phyloP scores from a whole-genome alignment of 2,113 vertebrate species.

The Himantopus leucocephalus region DNA sequence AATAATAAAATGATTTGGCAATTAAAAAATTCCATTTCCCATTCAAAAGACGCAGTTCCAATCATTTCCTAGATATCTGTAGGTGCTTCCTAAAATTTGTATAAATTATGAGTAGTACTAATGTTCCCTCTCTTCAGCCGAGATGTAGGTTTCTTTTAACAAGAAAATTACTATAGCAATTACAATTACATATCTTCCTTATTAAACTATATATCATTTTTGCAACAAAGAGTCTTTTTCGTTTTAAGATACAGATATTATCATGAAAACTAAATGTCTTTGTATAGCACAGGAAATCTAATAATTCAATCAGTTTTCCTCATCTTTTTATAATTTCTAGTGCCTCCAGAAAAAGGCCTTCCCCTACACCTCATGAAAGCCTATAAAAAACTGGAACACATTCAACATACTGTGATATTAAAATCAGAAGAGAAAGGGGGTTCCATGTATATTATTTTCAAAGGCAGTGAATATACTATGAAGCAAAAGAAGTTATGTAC shows the following conservation, averaged over 20 bases:
- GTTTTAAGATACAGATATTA: neutral
- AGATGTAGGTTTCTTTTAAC: constrained; percentile 41
- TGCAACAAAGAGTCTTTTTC: constrained; percentile 19
- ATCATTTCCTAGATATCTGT: constrained; percentile 14
- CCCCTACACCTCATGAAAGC: neutral
- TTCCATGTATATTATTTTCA: neutral
- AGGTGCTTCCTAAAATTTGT: constrained; percentile 40
- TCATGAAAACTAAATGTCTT: constrained; percentile 31
- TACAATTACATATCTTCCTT: constrained; percentile 54
- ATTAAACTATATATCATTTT: constrained; percentile 50
- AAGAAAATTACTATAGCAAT: constrained; percentile 49
- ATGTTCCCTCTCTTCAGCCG: constrained; percentile 18
- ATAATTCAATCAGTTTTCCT: constrained; percentile 24
- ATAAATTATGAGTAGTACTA: constrained; percentile 32
- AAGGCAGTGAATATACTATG: neutral
- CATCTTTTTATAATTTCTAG: constrained; percentile 27
- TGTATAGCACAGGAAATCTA: constrained; percentile 28
- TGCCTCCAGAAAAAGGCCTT: neutral
- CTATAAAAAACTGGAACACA: neutral
- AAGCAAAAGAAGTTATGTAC: neutral
- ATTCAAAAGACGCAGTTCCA: constrained; percentile 10
- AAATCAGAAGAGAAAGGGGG: neutral
- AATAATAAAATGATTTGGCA: constrained; percentile 22
- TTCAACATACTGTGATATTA: neutral
- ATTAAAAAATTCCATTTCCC: constrained; percentile 51